phyloP scores from a whole-genome alignment of 2,888 invertebrate genomes.

The Crioceris asparagi region DNA sequence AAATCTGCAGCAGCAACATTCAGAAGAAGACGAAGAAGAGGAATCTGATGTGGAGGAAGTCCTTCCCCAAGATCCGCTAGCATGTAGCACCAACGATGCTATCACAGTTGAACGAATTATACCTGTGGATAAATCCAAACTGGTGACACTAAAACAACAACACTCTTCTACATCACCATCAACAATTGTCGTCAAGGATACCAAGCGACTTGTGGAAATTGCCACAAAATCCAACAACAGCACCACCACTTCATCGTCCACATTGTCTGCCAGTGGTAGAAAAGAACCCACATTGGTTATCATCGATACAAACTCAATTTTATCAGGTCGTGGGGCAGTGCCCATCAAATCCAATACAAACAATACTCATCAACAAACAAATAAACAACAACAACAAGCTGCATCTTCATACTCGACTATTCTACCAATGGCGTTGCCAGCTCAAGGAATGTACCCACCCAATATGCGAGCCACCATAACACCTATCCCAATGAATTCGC shows the following conservation, averaged over 20 bases:
- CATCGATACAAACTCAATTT: slow-evolving; percentile 65
- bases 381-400: slow-evolving; percentile 17
- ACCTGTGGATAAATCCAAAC: slow-evolving; percentile 5
- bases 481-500: slow-evolving; percentile 39
- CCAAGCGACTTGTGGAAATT: slow-evolving; percentile 59
- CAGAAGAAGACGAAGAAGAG: too few relatives aligned
- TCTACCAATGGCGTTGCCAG: slow-evolving; percentile 43
- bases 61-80: slow-evolving; percentile 47
- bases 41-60: slow-evolving; percentile 58
- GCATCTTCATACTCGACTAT: slow-evolving; percentile 21
- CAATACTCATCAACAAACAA: slow-evolving; percentile 20
- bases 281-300: slow-evolving; percentile 69
- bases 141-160: too few relatives aligned
- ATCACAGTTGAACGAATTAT: slow-evolving; percentile 16
- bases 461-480: slow-evolving; percentile 49
- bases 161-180: slow-evolving; percentile 9
- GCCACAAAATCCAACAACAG: slow-evolving; percentile 45
- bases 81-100: slow-evolving; percentile 24
- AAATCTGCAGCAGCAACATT: not conserved
- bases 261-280: slow-evolving; percentile 39
- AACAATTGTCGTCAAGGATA: slow-evolving; percentile 55
- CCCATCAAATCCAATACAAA: slow-evolving; percentile 35
- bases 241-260: not conserved
- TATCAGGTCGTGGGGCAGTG: slow-evolving; percentile 50
- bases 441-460: slow-evolving; percentile 54